These are phyloP conservation scores for Hydrozoanthus tunicans DNA, from an alignment of 64 coral and sea anemone genomes.

Conservation along the genomic window DNA sequence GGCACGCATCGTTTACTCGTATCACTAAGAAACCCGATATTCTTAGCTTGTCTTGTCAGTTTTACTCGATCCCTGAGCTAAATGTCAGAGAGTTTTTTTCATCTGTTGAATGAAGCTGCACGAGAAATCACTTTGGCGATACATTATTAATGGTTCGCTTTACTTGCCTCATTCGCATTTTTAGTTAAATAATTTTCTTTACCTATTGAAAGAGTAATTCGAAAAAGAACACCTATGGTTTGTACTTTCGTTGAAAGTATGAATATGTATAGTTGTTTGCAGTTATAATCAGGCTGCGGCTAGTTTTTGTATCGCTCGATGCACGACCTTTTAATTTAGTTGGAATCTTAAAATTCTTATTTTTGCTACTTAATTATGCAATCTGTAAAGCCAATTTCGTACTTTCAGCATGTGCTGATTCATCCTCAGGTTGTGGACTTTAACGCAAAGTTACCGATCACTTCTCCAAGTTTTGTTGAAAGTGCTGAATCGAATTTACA, in stretches of 20 bases:
- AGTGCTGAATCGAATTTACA: too few relatives aligned
- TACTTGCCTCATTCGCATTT: constrained; percentile 23
- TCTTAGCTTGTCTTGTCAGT: neutral
- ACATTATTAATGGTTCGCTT: constrained; percentile 13
- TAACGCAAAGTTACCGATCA: too few relatives aligned
- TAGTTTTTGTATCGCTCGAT: neutral
- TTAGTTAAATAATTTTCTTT: constrained; percentile 9
- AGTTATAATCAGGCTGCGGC: neutral
- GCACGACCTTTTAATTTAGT: too few relatives aligned
- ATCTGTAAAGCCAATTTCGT: too few relatives aligned
- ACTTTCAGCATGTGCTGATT: too few relatives aligned
- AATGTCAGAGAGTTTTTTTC: neutral
- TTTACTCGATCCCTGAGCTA: neutral
- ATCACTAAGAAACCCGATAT: constrained; percentile 15
- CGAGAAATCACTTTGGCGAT: neutral
- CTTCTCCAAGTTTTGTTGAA: too few relatives aligned
- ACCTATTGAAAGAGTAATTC: neutral
- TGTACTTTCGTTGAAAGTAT: too few relatives aligned
- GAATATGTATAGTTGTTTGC: neutral
- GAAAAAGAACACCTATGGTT: neutral
- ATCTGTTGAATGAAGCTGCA: constrained; percentile 28
- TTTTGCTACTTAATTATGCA: too few relatives aligned
- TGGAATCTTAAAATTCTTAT: too few relatives aligned
- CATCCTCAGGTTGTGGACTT: too few relatives aligned
- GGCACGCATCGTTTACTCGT: neutral